phyloP scores from a whole-genome alignment of 92 coral and sea anemone species.

The Umimayanthus chanpuru region DNA sequence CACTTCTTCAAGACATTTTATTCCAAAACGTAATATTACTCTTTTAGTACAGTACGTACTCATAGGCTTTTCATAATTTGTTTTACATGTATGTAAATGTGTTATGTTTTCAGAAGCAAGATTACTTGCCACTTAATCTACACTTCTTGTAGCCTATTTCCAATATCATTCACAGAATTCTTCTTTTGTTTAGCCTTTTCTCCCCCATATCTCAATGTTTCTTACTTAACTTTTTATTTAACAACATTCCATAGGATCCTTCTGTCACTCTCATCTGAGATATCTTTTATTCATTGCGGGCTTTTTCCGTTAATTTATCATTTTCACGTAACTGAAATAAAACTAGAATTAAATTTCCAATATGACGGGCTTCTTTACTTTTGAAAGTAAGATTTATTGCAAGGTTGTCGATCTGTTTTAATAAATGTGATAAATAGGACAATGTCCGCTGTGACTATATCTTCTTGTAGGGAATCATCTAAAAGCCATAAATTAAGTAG shows the following conservation, averaged over 20 bases:
- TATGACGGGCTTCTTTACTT: slow-evolving; percentile 7
- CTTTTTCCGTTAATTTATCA: too few relatives aligned
- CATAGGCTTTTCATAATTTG: neutral
- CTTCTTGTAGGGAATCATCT: neutral
- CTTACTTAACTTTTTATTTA: slow-evolving; percentile 39
- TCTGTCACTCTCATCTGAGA: slow-evolving; percentile 8
- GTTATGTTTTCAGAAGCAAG: neutral
- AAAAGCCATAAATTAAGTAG: slow-evolving; percentile 34
- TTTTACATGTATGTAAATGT: neutral
- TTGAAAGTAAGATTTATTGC: neutral
- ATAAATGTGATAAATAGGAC: slow-evolving; percentile 2
- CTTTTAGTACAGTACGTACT: neutral
- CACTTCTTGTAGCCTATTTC: neutral
- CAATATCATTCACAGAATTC: neutral
- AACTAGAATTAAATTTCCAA: too few relatives aligned
- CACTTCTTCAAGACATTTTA: slow-evolving; percentile 45
- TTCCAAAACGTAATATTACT: slow-evolving; percentile 7
- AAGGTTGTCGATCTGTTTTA: slow-evolving; percentile 27
- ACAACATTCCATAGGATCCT: slow-evolving; percentile 43
- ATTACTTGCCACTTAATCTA: neutral
- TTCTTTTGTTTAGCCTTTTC: neutral
- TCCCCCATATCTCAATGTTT: neutral
- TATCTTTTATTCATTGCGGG: slow-evolving; percentile 10
- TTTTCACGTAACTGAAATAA: too few relatives aligned
- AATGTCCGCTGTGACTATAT: neutral